Evolutionary conservation across 1,140 invertebrate genomes (phyloP).

Genomic region (Drosophila parabipectinata): DNA sequence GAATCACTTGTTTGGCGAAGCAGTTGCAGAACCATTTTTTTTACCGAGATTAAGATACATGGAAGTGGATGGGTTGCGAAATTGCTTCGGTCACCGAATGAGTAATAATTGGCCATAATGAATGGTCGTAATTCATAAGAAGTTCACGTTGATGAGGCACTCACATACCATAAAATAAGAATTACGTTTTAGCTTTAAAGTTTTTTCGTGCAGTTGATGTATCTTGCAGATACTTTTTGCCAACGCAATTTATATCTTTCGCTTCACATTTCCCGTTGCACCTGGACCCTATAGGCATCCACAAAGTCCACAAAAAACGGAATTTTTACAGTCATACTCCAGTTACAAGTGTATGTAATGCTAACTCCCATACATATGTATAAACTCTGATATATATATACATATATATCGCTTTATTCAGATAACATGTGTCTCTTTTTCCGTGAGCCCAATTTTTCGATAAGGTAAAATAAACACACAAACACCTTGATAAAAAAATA

Average conservation of each 20-base stretch:
- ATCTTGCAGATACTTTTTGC: not conserved
- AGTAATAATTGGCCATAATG: slow-evolving; percentile 7
- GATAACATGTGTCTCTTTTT: slow-evolving; percentile 44
- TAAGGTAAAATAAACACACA: slow-evolving; percentile 42
- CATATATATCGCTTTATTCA: slow-evolving; percentile 7
- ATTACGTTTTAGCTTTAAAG: not conserved
- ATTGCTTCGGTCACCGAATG: slow-evolving; percentile 18
- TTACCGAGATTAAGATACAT: slow-evolving; percentile 4
- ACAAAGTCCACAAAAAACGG: slow-evolving; percentile 18
- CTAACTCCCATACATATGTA: slow-evolving; percentile 9
- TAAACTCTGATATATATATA: slow-evolving; percentile 1
- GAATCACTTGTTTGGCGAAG: slow-evolving; percentile 29
- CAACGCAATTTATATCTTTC: slow-evolving; percentile 3
- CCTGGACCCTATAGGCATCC: slow-evolving; percentile 14
- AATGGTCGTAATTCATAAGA: slow-evolving; percentile 1
- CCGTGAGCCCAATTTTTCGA: slow-evolving; percentile 30
- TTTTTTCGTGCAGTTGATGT: not conserved
- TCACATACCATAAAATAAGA: not conserved
- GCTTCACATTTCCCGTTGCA: slow-evolving; percentile 20
- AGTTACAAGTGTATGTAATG: slow-evolving; percentile 24
- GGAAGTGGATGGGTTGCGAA: slow-evolving; percentile 16
- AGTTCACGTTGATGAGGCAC: not conserved
- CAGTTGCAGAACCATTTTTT: slow-evolving; percentile 24
- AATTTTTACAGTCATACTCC: slow-evolving; percentile 18
- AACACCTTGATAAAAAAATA: slow-evolving; percentile 12